phyloP scores from a whole-genome alignment of 1,140 invertebrate species.

The Adoxophyes honmai region DNA sequence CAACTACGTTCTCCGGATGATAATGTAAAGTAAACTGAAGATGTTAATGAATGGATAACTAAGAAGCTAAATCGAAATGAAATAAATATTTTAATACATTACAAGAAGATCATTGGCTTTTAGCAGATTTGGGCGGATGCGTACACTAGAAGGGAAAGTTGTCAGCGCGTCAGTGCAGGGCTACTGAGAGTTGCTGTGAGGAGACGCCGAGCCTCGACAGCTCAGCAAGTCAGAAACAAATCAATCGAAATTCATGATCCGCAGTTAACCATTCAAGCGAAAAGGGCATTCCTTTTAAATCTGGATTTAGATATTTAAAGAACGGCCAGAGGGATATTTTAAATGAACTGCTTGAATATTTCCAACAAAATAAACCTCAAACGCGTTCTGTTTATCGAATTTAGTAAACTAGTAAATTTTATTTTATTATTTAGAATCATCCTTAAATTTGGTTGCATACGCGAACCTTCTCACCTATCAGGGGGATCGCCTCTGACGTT shows the following conservation, averaged over 20 bases:
- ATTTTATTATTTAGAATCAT: slow-evolving; percentile 33
- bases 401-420: slow-evolving; percentile 24
- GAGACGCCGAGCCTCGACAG: slow-evolving; percentile 47
- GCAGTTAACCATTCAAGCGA: slow-evolving; percentile 51
- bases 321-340: slow-evolving; percentile 53
- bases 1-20: slow-evolving; percentile 17
- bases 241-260: slow-evolving; percentile 47
- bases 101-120: slow-evolving; percentile 40
- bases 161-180: slow-evolving; percentile 7
- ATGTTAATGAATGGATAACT: slow-evolving; percentile 25
- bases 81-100: slow-evolving; percentile 60
- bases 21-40: slow-evolving; percentile 27
- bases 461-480: slow-evolving; percentile 89
- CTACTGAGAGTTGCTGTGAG: slow-evolving; percentile 50
- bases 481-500: slow-evolving; percentile 97
- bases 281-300: slow-evolving; percentile 53
- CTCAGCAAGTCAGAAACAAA: slow-evolving; percentile 55
- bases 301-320: slow-evolving; percentile 43
- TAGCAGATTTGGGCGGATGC: background rate
- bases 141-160: background rate
- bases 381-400: slow-evolving; percentile 35
- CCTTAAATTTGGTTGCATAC: slow-evolving; percentile 30
- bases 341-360: background rate
- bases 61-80: slow-evolving; percentile 16
- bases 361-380: slow-evolving; percentile 8